Evolutionary conservation across 2,113 vertebrate genomes (phyloP).

Genomic region (Pelusios castaneus): DNA sequence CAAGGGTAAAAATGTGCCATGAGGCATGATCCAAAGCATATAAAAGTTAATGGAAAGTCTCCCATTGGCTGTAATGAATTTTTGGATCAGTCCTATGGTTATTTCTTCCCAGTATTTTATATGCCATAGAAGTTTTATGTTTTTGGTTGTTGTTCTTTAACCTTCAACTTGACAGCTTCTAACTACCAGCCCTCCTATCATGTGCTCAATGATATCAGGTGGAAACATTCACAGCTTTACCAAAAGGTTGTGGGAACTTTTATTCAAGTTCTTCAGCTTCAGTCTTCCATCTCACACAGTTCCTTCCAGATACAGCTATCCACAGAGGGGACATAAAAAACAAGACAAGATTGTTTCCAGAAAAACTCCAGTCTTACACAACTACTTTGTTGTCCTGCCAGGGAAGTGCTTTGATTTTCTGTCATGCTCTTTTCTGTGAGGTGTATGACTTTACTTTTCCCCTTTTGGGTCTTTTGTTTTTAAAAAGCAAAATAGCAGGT

Average conservation of each 20-base stretch:
- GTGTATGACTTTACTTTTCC: neutral
- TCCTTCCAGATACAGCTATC: neutral
- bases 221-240: neutral
- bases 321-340: neutral
- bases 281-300: fast-evolving
- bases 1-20: neutral
- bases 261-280: fast-evolving
- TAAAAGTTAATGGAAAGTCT: neutral
- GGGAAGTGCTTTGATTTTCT: neutral
- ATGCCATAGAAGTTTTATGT: neutral
- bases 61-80: neutral
- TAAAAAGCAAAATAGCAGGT: neutral
- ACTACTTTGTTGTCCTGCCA: neutral
- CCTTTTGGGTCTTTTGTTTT: neutral
- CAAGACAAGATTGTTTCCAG: neutral
- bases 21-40: neutral
- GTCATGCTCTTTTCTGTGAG: neutral
- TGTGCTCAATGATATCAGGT: neutral
- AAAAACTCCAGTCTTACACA: neutral
- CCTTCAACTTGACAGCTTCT: neutral
- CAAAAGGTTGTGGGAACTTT: neutral
- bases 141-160: neutral
- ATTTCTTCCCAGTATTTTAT: neutral
- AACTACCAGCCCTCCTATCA: neutral
- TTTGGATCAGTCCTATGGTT: neutral